phyloP scores from a whole-genome alignment of 2,888 invertebrate genomes.

The Pristionchus exspectatus region DNA sequence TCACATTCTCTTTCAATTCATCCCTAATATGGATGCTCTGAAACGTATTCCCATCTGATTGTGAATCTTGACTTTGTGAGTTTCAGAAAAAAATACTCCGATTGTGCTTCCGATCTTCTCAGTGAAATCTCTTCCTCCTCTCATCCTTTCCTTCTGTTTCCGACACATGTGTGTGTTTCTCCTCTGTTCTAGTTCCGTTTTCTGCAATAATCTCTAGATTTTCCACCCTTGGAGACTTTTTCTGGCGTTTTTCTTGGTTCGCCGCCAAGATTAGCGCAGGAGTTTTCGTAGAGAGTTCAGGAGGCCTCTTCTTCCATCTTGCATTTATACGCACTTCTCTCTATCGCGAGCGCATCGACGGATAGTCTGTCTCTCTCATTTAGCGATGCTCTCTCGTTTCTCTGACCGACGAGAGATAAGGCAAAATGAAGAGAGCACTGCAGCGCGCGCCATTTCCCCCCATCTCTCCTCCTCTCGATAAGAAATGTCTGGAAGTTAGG shows the following conservation, averaged over 20 bases:
- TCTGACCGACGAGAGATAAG: no score
- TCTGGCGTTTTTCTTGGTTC: background rate
- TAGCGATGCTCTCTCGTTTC: no score
- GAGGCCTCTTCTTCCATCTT: background rate
- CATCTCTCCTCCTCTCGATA: background rate
- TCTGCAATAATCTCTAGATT: background rate
- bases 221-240: background rate
- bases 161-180: constrained; percentile 17
- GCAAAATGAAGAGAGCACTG: background rate
- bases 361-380: no score
- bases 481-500: constrained; percentile 17
- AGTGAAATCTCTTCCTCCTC: background rate
- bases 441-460: background rate
- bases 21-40: background rate
- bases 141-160: background rate
- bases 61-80: background rate
- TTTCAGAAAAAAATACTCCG: background rate
- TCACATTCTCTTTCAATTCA: no score
- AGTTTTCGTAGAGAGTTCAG: background rate
- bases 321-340: background rate
- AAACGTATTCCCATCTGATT: background rate
- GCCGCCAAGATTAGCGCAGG: background rate
- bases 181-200: background rate
- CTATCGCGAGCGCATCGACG: background rate
- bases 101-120: background rate